These are phyloP conservation scores for Parotia lawesii DNA, from an alignment of 2,113 vertebrate species.

Conservation along the genomic window DNA sequence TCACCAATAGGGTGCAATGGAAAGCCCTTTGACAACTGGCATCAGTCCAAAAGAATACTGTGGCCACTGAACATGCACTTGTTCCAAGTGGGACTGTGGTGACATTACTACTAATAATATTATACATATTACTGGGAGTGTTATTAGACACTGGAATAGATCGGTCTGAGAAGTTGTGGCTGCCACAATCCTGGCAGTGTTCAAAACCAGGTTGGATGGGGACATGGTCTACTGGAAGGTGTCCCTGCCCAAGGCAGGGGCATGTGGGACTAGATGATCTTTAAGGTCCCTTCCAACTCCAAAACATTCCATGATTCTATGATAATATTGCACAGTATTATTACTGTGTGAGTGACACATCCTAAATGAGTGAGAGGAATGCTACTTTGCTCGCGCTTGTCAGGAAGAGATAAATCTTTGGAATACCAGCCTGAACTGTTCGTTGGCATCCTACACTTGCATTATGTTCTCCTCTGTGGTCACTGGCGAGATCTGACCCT, in stretches of 20 bases:
- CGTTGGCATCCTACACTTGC: neutral
- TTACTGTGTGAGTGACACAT: neutral
- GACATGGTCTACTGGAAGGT: neutral
- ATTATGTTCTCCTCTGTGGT: accelerated
- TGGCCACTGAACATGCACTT: neutral
- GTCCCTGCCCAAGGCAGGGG: neutral
- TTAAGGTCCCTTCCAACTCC: neutral
- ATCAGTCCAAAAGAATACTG: neutral
- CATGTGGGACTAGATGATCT: no score
- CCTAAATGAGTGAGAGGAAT: neutral
- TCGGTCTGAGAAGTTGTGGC: neutral
- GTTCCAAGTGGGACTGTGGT: neutral
- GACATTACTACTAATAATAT: neutral
- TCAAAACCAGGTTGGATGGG: neutral
- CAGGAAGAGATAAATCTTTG: accelerated
- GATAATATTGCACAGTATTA: neutral
- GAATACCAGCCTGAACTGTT: neutral
- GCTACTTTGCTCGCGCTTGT: accelerated
- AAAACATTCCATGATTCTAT: neutral
- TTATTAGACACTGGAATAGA: neutral
- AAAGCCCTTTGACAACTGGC: neutral
- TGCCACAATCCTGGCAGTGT: neutral
- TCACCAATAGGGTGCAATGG: neutral
- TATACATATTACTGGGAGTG: neutral
- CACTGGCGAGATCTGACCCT: no score